Evolutionary conservation across 2,797 vertebrate species (phyloP).

Genomic region (Ctenosaura bakeri): DNA sequence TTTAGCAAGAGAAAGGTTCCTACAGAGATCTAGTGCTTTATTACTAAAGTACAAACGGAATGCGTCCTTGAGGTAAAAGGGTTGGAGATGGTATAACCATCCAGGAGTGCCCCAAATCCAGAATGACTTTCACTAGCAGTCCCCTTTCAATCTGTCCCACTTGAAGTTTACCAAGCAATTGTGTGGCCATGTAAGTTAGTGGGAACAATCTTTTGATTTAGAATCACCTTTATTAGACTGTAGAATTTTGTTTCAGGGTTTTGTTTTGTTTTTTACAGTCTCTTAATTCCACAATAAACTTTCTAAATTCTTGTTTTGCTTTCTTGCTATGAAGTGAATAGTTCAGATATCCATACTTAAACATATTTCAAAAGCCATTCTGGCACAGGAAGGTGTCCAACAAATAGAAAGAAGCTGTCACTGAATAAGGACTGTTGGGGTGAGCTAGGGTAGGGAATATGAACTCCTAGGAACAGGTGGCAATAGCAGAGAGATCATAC

Average conservation of each 20-base stretch:
- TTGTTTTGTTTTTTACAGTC: not conserved
- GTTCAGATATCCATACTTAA: not conserved
- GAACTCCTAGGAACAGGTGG: not conserved
- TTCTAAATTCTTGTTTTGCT: not conserved
- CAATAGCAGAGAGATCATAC: not conserved
- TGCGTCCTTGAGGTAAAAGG: not conserved
- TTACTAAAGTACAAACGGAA: not conserved
- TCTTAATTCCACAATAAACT: not conserved
- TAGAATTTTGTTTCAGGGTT: not conserved
- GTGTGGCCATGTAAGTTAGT: fast-evolving
- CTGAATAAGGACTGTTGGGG: not conserved
- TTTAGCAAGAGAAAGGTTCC: slow-evolving; percentile 22
- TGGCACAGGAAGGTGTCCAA: not conserved
- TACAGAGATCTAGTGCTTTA: fast-evolving
- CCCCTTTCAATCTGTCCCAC: not conserved
- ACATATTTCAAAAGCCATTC: not conserved
- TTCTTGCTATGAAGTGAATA: not conserved
- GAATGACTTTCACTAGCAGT: not conserved
- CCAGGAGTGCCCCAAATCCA: not conserved
- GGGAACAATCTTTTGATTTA: not conserved
- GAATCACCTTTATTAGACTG: not conserved
- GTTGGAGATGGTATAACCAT: not conserved
- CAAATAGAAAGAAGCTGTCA: not conserved
- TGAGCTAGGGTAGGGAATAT: not conserved
- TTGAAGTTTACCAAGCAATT: not conserved